Evolutionary conservation across 2,113 vertebrate species (phyloP).

Genomic region (Chitala chitala): DNA sequence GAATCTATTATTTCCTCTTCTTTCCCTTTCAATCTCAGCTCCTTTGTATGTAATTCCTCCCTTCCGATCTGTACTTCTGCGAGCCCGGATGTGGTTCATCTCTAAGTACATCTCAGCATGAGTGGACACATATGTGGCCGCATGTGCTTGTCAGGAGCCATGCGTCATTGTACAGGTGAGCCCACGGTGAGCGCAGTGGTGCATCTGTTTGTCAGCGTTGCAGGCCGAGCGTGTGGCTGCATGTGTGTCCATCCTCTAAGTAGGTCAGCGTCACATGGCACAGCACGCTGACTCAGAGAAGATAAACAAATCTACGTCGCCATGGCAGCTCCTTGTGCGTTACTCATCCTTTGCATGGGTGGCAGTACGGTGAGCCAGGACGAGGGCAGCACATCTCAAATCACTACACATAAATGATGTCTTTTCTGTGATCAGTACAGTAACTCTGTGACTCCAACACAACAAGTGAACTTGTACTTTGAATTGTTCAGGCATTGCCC

Average conservation of each 20-base stretch:
- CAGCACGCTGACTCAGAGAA: constrained; percentile 23
- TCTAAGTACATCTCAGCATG: not conserved
- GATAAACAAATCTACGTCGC: constrained; percentile 14
- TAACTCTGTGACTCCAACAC: no score
- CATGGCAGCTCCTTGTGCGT: not conserved
- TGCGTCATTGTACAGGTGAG: not conserved
- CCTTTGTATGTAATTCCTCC: not conserved
- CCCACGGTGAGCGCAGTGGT: not conserved
- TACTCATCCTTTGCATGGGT: not conserved
- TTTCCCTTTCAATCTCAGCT: not conserved
- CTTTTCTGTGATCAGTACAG: no score
- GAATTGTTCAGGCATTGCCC: no score
- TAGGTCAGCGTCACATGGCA: constrained; percentile 20
- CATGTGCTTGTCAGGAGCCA: not conserved
- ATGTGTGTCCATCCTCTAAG: constrained; percentile 24
- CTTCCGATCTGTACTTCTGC: not conserved
- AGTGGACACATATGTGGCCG: not conserved
- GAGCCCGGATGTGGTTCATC: not conserved
- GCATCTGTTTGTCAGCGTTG: not conserved
- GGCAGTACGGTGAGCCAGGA: not conserved
- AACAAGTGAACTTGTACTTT: no score
- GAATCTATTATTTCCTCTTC: no score
- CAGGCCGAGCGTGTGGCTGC: not conserved
- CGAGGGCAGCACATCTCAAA: no score
- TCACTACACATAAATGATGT: no score